Conservation (phyloP, 1,140 invertebrate species). For the Bombus huntii region DNA sequence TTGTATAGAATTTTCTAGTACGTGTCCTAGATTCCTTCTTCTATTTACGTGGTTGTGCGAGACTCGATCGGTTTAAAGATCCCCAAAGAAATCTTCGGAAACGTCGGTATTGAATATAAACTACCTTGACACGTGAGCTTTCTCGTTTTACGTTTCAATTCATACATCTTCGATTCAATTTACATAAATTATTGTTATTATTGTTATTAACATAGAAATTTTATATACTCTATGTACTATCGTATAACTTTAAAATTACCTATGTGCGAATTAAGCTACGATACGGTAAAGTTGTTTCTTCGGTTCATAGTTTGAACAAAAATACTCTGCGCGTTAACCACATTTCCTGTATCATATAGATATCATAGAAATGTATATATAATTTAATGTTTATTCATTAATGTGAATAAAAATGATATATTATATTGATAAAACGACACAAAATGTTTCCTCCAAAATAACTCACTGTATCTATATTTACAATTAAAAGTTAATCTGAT, state of each 20-base stretch:
- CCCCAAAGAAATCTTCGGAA: slow-evolving; percentile 38
- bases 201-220: not conserved
- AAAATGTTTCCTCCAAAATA: not conserved
- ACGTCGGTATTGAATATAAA: slow-evolving; percentile 38
- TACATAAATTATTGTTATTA: not conserved
- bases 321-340: not conserved
- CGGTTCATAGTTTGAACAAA: too few species aligned
- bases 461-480: too few species aligned
- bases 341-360: too few species aligned
- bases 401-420: too few species aligned
- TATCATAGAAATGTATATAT: too few species aligned
- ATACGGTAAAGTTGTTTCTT: not conserved
- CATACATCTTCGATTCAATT: not conserved
- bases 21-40: not conserved
- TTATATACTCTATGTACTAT: too few species aligned
- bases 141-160: slow-evolving; percentile 1
- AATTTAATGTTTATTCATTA: too few species aligned
- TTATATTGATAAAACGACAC: too few species aligned
- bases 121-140: slow-evolving; percentile 16
- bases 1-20: not conserved
- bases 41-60: not conserved
- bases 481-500: too few species aligned
- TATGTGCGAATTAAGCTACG: not conserved
- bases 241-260: too few species aligned
- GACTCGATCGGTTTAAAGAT: slow-evolving; percentile 34